Base-by-base conservation (phyloP, 2,113 vertebrate species). In the Corythaeola cristata region DNA sequence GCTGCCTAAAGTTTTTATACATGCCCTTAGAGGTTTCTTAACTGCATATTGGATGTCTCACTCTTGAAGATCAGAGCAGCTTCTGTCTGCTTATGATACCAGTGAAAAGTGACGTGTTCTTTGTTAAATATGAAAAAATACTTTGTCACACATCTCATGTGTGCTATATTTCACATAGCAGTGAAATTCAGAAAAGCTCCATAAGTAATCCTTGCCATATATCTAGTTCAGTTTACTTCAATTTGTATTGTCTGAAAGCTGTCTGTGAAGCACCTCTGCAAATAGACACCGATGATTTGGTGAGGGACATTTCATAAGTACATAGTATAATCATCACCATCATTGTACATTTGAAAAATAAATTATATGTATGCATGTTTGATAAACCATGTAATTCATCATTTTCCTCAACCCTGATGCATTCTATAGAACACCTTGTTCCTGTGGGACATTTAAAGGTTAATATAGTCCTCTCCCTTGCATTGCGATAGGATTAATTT, bases 81-180 rank as follows among this genome's bases (percentile, higher is more conserved):
- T 76, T 86, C 68, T 7, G 2, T 41, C 50, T 86, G 59, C 37
- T 93, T 85, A 20, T 33, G 24, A 27, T 55, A 49, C 44, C 26
- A 55, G 52, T 72, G 56, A 90, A 85, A 91, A 89, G 7, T 15
- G 35, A 63, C 11, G 9, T 32, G 33, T 77, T 83, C 53, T 76
- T 88, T 84, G 35, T 87, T 35, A 94, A 79, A 68, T 64, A 78
- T 33, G 35, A 96, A 92, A 88, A 94, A 77, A 62, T 64, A 22
- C 33, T 77, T 93, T 93, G 17, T 72, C 68, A 85, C 69, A 39
- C 64, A 64, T 30, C 83, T 90, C 18, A 37, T 24, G 56, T 16
- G 15, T 44, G 11, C 58, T 44, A 74, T n/a, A 18, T 44, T 44
- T 44, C 41, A 44, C 12, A 44, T 44, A 90, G 32, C 47, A 89